Conservation (phyloP, 2,888 invertebrate genomes). For the Celastrina argiolus region DNA sequence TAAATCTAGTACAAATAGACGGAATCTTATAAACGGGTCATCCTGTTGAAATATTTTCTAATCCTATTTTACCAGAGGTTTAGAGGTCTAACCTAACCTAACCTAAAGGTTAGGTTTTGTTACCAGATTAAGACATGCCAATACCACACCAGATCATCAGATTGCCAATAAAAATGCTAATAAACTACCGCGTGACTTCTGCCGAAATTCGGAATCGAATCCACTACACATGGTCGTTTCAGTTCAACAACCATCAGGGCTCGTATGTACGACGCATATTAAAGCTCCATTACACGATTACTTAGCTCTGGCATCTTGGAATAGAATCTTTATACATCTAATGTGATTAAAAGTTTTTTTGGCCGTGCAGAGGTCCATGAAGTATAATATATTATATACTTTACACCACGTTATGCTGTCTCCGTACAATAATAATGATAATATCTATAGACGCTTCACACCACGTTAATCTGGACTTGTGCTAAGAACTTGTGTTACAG, state of each 20-base stretch:
- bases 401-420: too few relatives aligned
- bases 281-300: not conserved
- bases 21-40: too few relatives aligned
- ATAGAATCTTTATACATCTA: not conserved
- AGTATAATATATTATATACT: not conserved
- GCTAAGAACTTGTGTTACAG: too few relatives aligned
- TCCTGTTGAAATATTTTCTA: too few relatives aligned
- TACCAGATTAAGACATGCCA: not conserved
- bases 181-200: not conserved
- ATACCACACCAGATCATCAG: not conserved
- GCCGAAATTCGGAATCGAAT: not conserved
- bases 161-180: conserved; percentile 16
- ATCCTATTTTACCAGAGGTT: too few relatives aligned
- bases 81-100: too few relatives aligned
- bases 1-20: too few relatives aligned
- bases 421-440: too few relatives aligned
- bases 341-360: not conserved
- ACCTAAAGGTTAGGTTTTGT: too few relatives aligned
- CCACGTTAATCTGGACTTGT: too few relatives aligned
- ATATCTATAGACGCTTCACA: too few relatives aligned
- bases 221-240: not conserved
- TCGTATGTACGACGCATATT: not conserved
- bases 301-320: not conserved
- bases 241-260: not conserved
- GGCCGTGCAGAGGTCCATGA: not conserved